A percentile compares a stretch with the other conserved stretches of the same genome.
phyloP scores from a whole-genome alignment of 2,113 vertebrate genomes.

The Tautogolabrus adspersus region DNA sequence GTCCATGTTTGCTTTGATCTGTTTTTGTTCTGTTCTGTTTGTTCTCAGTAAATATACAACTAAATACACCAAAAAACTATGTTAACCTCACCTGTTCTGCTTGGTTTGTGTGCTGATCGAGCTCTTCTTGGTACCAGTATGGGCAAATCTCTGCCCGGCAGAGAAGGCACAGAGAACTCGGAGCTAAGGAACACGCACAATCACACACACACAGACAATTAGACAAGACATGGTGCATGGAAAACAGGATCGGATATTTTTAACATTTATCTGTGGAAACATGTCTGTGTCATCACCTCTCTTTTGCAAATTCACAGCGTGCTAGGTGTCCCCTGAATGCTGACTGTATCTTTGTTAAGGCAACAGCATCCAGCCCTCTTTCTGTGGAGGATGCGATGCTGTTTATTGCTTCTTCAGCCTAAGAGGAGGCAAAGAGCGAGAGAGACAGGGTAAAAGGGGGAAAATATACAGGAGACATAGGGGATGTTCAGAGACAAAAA shows the following conservation, averaged over 20 bases:
- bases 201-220: constrained; percentile 26
- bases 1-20: too few relatives aligned
- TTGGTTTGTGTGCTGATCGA: neutral
- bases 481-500: neutral
- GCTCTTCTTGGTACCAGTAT: constrained; percentile 18
- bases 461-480: neutral
- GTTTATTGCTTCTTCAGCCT: constrained; percentile 65
- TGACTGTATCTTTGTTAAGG: constrained; percentile 85
- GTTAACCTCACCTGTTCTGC: constrained; percentile 53
- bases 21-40: too few relatives aligned
- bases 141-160: constrained; percentile 16
- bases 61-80: neutral
- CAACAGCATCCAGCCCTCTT: constrained; percentile 66
- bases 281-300: constrained; percentile 79
- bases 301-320: constrained; percentile 65
- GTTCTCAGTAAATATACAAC: too few relatives aligned
- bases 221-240: neutral
- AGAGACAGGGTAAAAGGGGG: neutral
- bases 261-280: neutral
- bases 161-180: constrained; percentile 39
- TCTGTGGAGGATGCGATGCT: constrained; percentile 21
- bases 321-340: constrained; percentile 88
- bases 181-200: constrained; percentile 46
- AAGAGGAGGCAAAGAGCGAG: constrained; percentile 19
- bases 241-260: neutral